phyloP scores from a whole-genome alignment of 2,888 invertebrate genomes.

The Vandiemenella viatica region DNA sequence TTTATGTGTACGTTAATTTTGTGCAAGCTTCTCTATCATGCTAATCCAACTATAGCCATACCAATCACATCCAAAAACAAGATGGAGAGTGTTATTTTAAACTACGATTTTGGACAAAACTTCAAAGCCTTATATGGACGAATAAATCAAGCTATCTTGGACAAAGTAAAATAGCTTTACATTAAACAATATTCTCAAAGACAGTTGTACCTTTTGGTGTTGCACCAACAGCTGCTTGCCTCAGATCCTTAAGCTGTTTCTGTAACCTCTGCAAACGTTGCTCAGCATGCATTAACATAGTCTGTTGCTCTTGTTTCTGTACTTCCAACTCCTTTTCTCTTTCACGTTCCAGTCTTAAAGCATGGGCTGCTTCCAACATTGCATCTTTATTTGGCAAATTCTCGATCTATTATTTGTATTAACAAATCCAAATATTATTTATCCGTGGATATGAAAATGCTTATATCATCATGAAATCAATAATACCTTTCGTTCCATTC shows the following conservation, averaged over 20 bases:
- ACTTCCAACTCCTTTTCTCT: conserved; percentile 37
- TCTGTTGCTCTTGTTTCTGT: conserved; percentile 41
- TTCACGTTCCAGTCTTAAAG: conserved; percentile 40
- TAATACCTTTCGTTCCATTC: conserved; percentile 36
- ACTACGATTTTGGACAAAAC: too few relatives aligned
- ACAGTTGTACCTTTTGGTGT: conserved; percentile 45
- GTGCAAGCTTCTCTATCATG: too few relatives aligned
- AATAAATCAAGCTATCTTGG: too few relatives aligned
- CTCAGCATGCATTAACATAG: conserved; percentile 33
- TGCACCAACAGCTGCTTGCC: conserved; percentile 37
- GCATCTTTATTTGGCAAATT: conserved; percentile 48
- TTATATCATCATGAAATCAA: background rate
- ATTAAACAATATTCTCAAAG: too few relatives aligned
- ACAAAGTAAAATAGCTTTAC: too few relatives aligned
- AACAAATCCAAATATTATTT: background rate
- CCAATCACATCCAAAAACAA: too few relatives aligned
- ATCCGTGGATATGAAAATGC: background rate
- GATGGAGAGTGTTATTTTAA: too few relatives aligned
- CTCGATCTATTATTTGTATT: conserved; percentile 35
- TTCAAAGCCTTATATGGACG: too few relatives aligned
- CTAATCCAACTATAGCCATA: too few relatives aligned
- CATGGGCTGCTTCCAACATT: conserved; percentile 35
- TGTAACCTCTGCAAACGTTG: conserved; percentile 44
- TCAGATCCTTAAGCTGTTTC: conserved; percentile 46
- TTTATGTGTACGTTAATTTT: too few relatives aligned